Evolutionary conservation across 2,113 vertebrate species (phyloP), one percentile per base, ranked within the genome.

Genomic region (Bos indicus): DNA sequence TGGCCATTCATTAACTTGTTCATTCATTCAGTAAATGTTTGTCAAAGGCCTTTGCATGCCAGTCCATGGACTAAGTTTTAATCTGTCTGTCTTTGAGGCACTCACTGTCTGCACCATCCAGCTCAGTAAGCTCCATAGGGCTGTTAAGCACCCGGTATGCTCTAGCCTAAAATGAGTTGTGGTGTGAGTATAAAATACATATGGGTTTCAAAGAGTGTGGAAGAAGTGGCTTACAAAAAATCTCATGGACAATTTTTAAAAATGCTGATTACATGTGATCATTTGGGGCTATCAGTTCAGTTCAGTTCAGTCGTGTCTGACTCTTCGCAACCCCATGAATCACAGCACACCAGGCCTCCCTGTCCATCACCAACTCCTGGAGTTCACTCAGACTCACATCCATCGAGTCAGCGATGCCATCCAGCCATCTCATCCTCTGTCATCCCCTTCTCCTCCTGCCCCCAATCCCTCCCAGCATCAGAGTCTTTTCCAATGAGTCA

Each of bases 81-180:
- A 43, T 67, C 19, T n/a, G n/a, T 7, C 26, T 10, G 8, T 60
- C 57, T 84, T 11, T 43, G 23, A 51, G 36, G 9, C 33, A 23
- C 13, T 43, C 13, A 8, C 14, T 17, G 1, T 83, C 36, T 52
- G 3, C 6, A 16, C 5, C 36, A 8, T 64, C 25, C 13, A 6
- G 11, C 28, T 13, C 16, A n/a, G 6, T 12, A n/a, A 60, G 40
- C 10, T 8, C 15, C 2, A 0, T 3, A 19, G 5, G 84, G 4
- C 30, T 82, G 9, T 19, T 26, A 10, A 26, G 36, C 23, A 9
- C 80, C 74, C 67, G 19, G 83, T 56, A 64, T 51, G 48, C 14
- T 16, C 17, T 80, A 28, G 9, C 25, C 30, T 43, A 14, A 28
- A 88, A 15, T 16, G 6, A 81, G 7, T 15, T 26, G 8, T 59